Conservation (phyloP, 2,113 vertebrate genomes). For the Nothobranchius furzeri region DNA sequence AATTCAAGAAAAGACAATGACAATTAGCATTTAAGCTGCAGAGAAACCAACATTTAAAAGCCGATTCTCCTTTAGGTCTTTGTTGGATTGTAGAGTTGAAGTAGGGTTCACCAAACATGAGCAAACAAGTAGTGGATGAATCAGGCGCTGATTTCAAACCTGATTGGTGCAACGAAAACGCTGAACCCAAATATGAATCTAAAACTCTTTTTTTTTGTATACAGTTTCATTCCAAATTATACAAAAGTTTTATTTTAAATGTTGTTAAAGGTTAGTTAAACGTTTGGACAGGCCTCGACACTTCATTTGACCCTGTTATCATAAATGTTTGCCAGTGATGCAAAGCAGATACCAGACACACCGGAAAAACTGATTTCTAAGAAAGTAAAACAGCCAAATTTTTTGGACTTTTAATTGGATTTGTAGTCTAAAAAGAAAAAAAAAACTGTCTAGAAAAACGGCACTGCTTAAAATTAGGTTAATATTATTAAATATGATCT, state of each 20-base stretch:
- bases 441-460: too few relatives aligned
- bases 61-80: constrained; percentile 1
- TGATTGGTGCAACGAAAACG: constrained; percentile 10
- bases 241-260: too few relatives aligned
- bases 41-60: not conserved
- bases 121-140: not conserved
- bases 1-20: constrained; percentile 2
- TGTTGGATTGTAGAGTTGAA: not conserved
- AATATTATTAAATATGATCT: too few relatives aligned
- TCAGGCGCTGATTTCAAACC: constrained; percentile 8
- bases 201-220: not conserved
- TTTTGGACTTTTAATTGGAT: too few relatives aligned
- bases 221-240: too few relatives aligned
- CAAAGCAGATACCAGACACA: not conserved
- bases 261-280: too few relatives aligned
- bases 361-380: too few relatives aligned
- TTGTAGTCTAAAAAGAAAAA: too few relatives aligned
- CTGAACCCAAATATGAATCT: not conserved
- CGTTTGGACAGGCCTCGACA: not conserved
- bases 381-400: too few relatives aligned
- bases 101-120: not conserved
- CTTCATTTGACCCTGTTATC: not conserved
- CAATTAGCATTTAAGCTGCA: not conserved
- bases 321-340: not conserved
- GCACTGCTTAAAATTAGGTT: too few relatives aligned